Conservation (phyloP, 2,113 vertebrate genomes). For the Alligator mississippiensis region DNA sequence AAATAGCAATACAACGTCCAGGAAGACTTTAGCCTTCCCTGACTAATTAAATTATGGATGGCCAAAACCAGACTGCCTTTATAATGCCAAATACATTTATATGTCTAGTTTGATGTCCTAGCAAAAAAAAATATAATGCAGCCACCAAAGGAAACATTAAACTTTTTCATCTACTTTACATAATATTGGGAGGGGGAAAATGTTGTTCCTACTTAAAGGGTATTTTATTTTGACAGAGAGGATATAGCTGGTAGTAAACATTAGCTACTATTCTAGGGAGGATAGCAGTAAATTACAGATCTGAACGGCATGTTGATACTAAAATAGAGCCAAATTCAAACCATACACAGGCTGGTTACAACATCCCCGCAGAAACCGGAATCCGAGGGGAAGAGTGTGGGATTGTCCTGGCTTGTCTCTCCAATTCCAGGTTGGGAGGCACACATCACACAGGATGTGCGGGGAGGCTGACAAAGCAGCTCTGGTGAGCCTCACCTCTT, state of each 20-base stretch:
- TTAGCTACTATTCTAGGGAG: conserved; percentile 16
- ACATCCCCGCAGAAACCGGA: conserved; percentile 19
- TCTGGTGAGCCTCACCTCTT: conserved; percentile 40
- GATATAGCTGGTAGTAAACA: conserved; percentile 46
- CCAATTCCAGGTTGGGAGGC: background rate
- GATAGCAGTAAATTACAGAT: conserved; percentile 56
- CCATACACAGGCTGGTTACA: background rate
- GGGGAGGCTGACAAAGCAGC: conserved; percentile 48
- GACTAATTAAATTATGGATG: background rate
- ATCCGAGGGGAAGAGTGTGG: background rate
- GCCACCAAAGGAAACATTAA: background rate
- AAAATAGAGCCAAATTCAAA: conserved; percentile 62
- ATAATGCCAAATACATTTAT: background rate
- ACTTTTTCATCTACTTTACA: background rate
- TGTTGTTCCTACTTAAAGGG: background rate
- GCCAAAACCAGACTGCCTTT: background rate
- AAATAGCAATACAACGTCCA: background rate
- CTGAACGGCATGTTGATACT: background rate
- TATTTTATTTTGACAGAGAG: conserved; percentile 11
- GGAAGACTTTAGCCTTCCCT: background rate
- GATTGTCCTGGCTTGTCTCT: background rate
- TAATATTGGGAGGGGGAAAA: background rate
- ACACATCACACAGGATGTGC: background rate
- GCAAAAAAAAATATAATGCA: background rate
- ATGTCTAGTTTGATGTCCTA: background rate